phyloP scores from a whole-genome alignment of 2,888 invertebrate genomes.

The Drosophila austrosaltans region DNA sequence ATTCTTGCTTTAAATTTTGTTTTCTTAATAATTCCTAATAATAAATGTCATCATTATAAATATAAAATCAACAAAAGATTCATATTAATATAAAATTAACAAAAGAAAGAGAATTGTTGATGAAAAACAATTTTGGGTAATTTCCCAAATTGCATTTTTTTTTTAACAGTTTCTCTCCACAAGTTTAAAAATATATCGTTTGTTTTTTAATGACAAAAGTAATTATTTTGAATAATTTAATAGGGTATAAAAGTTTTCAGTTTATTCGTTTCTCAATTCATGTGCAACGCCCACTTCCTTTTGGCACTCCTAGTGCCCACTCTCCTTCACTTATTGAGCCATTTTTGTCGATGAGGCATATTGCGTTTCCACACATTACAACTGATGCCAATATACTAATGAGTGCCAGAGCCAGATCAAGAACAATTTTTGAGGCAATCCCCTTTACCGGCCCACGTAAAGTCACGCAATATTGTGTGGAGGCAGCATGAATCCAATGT shows the following conservation, averaged over 20 bases:
- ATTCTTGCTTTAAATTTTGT: too few relatives aligned
- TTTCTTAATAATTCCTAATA: too few relatives aligned
- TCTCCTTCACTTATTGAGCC: slow-evolving; percentile 57
- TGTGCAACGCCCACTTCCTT: slow-evolving; percentile 54
- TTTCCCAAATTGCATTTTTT: too few relatives aligned
- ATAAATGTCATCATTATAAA: too few relatives aligned
- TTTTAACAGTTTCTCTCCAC: too few relatives aligned
- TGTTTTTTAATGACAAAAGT: background rate
- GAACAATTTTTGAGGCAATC: slow-evolving; percentile 57
- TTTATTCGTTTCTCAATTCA: background rate
- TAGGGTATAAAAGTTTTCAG: background rate
- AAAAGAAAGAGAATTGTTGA: too few relatives aligned
- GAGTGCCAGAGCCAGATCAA: slow-evolving; percentile 56
- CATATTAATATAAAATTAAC: too few relatives aligned
- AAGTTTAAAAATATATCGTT: background rate
- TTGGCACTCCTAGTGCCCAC: slow-evolving; percentile 61
- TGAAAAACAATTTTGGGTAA: too few relatives aligned
- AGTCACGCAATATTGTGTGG: slow-evolving; percentile 63
- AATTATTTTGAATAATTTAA: too few relatives aligned
- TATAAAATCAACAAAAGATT: too few relatives aligned
- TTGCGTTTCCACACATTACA: slow-evolving; percentile 17
- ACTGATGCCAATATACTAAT: slow-evolving; percentile 55
- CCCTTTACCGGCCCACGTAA: slow-evolving; percentile 51
- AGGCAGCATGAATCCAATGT: slow-evolving; percentile 28
- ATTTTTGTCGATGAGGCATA: slow-evolving; percentile 48